Evolutionary conservation across 2,888 invertebrate genomes (phyloP).

Genomic region (Aphodius sticticus): DNA sequence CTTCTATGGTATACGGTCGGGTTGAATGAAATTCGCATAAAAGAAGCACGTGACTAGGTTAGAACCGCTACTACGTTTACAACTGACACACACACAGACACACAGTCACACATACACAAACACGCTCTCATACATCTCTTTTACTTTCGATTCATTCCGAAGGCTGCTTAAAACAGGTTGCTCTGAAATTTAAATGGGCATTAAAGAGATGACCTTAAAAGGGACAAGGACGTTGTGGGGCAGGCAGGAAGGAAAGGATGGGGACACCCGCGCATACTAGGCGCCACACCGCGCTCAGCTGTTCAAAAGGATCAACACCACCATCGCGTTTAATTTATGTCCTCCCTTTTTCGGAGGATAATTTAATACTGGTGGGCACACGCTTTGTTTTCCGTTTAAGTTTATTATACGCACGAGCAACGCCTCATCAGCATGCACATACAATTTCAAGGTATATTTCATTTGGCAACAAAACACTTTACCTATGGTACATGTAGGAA

Average conservation of each 20-base stretch:
- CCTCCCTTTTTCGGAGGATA: not conserved
- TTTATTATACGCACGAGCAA: not conserved
- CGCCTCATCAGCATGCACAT: too few species aligned
- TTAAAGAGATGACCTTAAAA: slow-evolving; percentile 46
- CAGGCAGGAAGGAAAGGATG: slow-evolving; percentile 35
- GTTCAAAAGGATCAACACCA: slow-evolving; percentile 41
- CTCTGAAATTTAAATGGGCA: slow-evolving; percentile 47
- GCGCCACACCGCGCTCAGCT: slow-evolving; percentile 39
- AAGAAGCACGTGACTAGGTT: slow-evolving; percentile 40
- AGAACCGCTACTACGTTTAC: slow-evolving; percentile 29
- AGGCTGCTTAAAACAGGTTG: slow-evolving; percentile 44
- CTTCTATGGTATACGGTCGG: not conserved
- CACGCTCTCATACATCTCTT: slow-evolving; percentile 27
- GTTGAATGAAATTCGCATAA: slow-evolving; percentile 39
- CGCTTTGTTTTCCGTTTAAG: not conserved
- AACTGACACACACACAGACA: not conserved
- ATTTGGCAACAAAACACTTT: too few species aligned
- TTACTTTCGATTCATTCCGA: slow-evolving; percentile 40
- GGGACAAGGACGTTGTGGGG: slow-evolving; percentile 46
- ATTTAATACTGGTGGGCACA: slow-evolving; percentile 7
- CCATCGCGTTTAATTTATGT: slow-evolving; percentile 22
- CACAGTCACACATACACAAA: not conserved
- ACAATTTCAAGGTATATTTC: too few species aligned
- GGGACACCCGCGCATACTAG: slow-evolving; percentile 29
- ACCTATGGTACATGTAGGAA: too few species aligned